Evolutionary conservation across 2,888 invertebrate genomes (phyloP).

Genomic region (Epinotia ramella): DNA sequence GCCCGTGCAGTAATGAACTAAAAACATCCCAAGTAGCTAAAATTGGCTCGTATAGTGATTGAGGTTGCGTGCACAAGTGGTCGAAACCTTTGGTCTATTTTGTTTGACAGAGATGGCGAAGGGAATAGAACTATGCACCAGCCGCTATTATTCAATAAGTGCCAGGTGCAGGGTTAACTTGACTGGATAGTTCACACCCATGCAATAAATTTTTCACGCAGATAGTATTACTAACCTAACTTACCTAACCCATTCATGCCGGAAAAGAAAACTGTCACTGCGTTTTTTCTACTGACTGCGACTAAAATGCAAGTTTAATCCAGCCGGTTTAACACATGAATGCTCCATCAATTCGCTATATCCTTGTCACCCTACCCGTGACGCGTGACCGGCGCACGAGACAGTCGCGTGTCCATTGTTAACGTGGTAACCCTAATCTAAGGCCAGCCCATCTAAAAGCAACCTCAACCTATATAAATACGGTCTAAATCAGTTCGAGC

Average conservation of each 20-base stretch:
- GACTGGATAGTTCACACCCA: no score
- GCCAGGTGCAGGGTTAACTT: no score
- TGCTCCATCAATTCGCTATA: conserved; percentile 28
- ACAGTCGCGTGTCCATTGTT: conserved; percentile 23
- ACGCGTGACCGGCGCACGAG: conserved; percentile 19
- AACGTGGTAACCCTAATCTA: conserved; percentile 8
- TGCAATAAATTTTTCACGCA: no score
- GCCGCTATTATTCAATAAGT: no score
- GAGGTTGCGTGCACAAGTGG: no score
- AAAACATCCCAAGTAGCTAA: no score
- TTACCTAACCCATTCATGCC: not conserved
- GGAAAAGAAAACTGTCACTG: not conserved
- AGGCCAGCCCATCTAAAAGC: not conserved
- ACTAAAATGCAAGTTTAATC: not conserved
- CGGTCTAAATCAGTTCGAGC: not conserved
- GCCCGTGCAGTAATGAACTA: no score
- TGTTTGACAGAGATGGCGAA: no score
- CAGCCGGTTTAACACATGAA: conserved; percentile 12
- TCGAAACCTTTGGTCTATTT: no score
- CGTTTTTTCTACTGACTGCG: not conserved
- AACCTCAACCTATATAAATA: not conserved
- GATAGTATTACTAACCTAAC: not conserved
- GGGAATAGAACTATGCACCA: no score
- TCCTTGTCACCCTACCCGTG: conserved; percentile 30
- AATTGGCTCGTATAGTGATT: no score